Conservation (phyloP, 2,888 invertebrate genomes). For the Epistrophe grossulariae region DNA sequence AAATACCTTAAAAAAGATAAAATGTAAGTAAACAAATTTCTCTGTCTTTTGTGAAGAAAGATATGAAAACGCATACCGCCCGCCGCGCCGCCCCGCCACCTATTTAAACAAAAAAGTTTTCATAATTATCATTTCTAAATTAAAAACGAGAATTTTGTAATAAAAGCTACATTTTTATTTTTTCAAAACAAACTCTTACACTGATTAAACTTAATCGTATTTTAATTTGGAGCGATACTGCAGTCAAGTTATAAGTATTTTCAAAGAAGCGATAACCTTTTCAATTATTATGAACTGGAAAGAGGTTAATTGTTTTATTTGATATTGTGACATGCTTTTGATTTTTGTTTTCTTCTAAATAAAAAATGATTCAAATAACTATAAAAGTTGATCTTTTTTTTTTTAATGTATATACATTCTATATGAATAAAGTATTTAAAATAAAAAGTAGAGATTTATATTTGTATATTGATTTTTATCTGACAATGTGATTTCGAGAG, state of each 20-base stretch:
- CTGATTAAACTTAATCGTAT: slow-evolving; percentile 15
- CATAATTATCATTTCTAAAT: slow-evolving; percentile 11
- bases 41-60: not conserved
- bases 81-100: not conserved
- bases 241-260: slow-evolving; percentile 4
- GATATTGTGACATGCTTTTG: slow-evolving; percentile 48
- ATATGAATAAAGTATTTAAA: too few species aligned
- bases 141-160: slow-evolving; percentile 13
- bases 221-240: slow-evolving; percentile 24
- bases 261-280: slow-evolving; percentile 69
- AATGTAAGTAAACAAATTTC: not conserved
- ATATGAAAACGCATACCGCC: not conserved
- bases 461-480: too few species aligned
- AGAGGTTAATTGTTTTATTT: slow-evolving; percentile 63
- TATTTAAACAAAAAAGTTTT: not conserved
- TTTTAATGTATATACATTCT: too few species aligned
- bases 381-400: not conserved
- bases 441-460: too few species aligned
- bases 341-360: not conserved
- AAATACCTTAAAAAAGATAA: not conserved
- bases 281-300: slow-evolving; percentile 47
- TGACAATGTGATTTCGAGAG: too few species aligned
- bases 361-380: not conserved
- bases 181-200: not conserved
- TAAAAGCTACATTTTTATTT: not conserved